Conservation (phyloP, 2,113 vertebrate species). For the Aix galericulata region DNA sequence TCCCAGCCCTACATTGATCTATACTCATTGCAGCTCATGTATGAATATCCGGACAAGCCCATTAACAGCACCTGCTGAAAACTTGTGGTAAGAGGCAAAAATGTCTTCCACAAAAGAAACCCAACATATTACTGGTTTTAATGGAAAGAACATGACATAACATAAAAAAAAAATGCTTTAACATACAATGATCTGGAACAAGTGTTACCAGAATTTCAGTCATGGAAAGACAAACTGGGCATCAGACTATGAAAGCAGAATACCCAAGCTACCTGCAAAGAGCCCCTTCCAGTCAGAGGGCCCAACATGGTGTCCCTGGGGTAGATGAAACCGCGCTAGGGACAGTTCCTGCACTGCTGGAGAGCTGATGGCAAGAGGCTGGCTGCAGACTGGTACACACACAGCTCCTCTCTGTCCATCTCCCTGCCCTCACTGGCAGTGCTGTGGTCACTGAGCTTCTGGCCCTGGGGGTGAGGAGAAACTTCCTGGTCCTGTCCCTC, state of each 20-base stretch:
- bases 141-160: not conserved
- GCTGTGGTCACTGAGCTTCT: not conserved
- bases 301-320: fast-evolving
- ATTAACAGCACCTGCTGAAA: not conserved
- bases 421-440: not conserved
- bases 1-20: not conserved
- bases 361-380: not conserved
- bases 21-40: not conserved
- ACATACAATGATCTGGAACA: not conserved
- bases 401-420: not conserved
- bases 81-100: not conserved
- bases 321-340: not conserved
- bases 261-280: not conserved
- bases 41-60: not conserved
- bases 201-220: not conserved
- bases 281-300: not conserved
- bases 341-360: not conserved
- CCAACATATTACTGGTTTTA: not conserved
- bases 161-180: not conserved
- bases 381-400: not conserved
- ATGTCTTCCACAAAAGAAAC: not conserved
- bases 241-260: not conserved
- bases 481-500: not conserved
- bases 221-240: not conserved
- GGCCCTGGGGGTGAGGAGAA: not conserved